These are phyloP conservation scores for Psilopogon haemacephalus DNA, from an alignment of 2,113 vertebrate species.

Conservation along the genomic window DNA sequence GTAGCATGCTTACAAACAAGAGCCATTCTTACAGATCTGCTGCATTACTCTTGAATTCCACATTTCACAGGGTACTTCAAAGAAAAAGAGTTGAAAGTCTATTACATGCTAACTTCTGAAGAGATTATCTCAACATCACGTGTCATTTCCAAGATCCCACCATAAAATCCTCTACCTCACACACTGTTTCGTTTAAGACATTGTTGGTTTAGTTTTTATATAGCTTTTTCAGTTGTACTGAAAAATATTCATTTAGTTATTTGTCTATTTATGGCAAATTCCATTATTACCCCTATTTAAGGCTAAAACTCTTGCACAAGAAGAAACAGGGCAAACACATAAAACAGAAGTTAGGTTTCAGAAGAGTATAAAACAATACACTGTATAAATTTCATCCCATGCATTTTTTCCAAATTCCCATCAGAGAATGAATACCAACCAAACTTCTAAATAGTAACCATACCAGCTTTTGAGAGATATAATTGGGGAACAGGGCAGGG, in stretches of 20 bases:
- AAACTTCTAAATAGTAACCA: neutral
- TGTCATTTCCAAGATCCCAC: neutral
- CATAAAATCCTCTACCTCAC: neutral
- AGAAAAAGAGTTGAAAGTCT: neutral
- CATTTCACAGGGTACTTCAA: neutral
- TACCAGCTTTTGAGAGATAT: neutral
- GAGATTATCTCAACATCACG: neutral
- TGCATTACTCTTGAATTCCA: neutral
- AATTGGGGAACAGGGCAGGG: rapidly evolving
- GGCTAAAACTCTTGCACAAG: neutral
- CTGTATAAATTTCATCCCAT: neutral
- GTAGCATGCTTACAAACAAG: neutral
- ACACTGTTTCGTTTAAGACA: neutral
- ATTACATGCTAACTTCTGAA: neutral
- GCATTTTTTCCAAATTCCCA: neutral
- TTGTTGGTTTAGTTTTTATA: neutral
- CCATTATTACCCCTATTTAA: neutral
- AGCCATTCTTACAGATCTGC: neutral
- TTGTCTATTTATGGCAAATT: neutral
- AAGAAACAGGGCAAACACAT: neutral
- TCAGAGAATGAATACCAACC: neutral
- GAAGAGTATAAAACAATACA: neutral
- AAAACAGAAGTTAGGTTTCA: neutral
- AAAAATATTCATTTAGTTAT: neutral
- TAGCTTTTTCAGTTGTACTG: neutral